Conservation (phyloP, 2,797 vertebrate genomes). For the Euthynnus affinis region DNA sequence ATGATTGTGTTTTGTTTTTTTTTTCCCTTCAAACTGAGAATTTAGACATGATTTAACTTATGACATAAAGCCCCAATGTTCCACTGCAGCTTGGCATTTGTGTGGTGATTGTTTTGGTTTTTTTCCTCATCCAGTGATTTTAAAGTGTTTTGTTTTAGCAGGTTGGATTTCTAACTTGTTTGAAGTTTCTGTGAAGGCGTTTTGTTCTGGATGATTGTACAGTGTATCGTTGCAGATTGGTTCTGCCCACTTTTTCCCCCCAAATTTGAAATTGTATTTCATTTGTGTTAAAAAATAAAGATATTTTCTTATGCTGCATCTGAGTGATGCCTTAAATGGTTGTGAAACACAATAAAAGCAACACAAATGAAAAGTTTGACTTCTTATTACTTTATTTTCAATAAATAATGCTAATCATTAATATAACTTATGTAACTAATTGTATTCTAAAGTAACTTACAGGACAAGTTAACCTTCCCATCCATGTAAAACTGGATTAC, state of each 20-base stretch:
- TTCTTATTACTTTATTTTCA: constrained; percentile 35
- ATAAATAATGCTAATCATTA: constrained; percentile 37
- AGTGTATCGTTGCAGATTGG: constrained; percentile 45
- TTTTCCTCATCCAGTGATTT: constrained; percentile 8
- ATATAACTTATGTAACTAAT: constrained; percentile 10
- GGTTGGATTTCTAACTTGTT: constrained; percentile 34
- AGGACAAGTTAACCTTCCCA: neutral
- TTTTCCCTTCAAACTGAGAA: neutral
- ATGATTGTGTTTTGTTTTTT: too few species aligned
- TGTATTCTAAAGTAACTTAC: neutral
- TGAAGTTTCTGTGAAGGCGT: constrained; percentile 35
- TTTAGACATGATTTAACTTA: constrained; percentile 1
- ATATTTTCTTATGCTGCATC: constrained; percentile 62
- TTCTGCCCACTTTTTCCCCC: constrained; percentile 39
- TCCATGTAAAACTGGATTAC: neutral
- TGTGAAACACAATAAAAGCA: constrained; percentile 63
- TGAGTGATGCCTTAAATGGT: constrained; percentile 44
- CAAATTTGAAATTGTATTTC: constrained; percentile 48
- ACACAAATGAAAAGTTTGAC: neutral
- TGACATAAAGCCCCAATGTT: neutral
- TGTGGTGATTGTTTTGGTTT: constrained; percentile 18
- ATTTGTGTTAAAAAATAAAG: constrained; percentile 60
- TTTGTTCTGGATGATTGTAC: constrained; percentile 44
- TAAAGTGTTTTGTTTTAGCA: neutral
- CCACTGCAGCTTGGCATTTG: constrained; percentile 11